Percentiles rank a stretch among this genome's conserved stretches.
Conservation (phyloP, 2,888 invertebrate species). For the Himalopsyche kuldschensis region DNA sequence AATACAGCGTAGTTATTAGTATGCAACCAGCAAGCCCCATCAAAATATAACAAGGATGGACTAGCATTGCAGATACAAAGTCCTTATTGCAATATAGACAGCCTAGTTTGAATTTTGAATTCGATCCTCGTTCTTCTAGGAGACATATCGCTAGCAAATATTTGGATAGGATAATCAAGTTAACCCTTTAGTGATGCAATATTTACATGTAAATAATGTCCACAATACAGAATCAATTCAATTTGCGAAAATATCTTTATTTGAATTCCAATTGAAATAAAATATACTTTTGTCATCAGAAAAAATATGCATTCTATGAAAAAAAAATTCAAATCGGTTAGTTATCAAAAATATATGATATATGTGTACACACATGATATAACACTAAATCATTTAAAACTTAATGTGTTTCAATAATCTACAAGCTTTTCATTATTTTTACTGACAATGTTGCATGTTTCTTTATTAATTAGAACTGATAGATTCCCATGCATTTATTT, state of each 20-base stretch:
- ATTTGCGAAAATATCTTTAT: not conserved
- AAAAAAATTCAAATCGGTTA: too few relatives aligned
- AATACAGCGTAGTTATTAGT: slow-evolving; percentile 27
- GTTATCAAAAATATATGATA: too few relatives aligned
- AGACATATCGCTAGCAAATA: not conserved
- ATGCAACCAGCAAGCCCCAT: slow-evolving; percentile 30
- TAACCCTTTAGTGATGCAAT: not conserved
- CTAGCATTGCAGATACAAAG: slow-evolving; percentile 8
- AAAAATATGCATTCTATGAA: too few relatives aligned
- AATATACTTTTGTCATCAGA: too few relatives aligned
- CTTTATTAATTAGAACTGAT: too few relatives aligned
- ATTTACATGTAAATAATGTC: not conserved
- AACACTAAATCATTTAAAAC: too few relatives aligned
- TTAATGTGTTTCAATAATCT: too few relatives aligned
- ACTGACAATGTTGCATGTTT: too few relatives aligned
- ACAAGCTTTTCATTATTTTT: too few relatives aligned
- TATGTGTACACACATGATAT: too few relatives aligned
- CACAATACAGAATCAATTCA: not conserved
- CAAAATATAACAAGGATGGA: slow-evolving; percentile 31
- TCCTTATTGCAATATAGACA: not conserved
- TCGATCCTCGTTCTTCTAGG: not conserved
- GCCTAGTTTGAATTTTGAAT: not conserved
- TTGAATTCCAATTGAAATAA: not conserved
- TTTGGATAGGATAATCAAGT: not conserved
- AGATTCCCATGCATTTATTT: too few relatives aligned